Evolutionary conservation across 2,797 vertebrate species (phyloP).

Genomic region (Kryptopterus vitreolus): DNA sequence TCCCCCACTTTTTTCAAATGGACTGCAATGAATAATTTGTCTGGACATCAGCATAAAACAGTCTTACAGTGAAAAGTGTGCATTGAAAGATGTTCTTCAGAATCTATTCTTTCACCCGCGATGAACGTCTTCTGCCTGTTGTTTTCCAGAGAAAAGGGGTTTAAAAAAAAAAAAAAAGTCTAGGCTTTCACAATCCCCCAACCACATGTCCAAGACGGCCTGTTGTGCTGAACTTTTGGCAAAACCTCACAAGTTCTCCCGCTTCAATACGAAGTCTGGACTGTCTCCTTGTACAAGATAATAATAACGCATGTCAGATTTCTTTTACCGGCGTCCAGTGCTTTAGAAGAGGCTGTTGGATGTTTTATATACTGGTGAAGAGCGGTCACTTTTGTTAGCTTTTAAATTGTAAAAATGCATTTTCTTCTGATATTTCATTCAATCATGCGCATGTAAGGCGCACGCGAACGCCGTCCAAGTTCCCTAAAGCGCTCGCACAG

Average conservation of each 20-base stretch:
- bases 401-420: constrained; percentile 51
- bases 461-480: constrained; percentile 38
- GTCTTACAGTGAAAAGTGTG: constrained; percentile 34
- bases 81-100: constrained; percentile 18
- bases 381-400: constrained; percentile 54
- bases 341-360: constrained; percentile 58
- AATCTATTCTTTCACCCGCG: constrained; percentile 42
- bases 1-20: constrained; percentile 38
- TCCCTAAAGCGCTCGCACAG: constrained; percentile 6
- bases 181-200: constrained; percentile 60
- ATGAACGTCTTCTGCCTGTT: constrained; percentile 58
- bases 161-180: constrained; percentile 17
- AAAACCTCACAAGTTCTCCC: constrained; percentile 57
- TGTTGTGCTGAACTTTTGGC: constrained; percentile 59
- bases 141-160: constrained; percentile 42
- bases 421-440: constrained; percentile 54
- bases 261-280: constrained; percentile 62
- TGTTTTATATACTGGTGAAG: constrained; percentile 54
- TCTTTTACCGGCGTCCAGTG: constrained; percentile 64
- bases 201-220: constrained; percentile 55
- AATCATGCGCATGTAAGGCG: constrained; percentile 61
- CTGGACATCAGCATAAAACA: not conserved
- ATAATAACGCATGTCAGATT: constrained; percentile 69
- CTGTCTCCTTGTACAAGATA: constrained; percentile 63
- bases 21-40: constrained; percentile 20